Evolutionary conservation across 2,888 invertebrate genomes (phyloP).

Genomic region (Carcina quercana): DNA sequence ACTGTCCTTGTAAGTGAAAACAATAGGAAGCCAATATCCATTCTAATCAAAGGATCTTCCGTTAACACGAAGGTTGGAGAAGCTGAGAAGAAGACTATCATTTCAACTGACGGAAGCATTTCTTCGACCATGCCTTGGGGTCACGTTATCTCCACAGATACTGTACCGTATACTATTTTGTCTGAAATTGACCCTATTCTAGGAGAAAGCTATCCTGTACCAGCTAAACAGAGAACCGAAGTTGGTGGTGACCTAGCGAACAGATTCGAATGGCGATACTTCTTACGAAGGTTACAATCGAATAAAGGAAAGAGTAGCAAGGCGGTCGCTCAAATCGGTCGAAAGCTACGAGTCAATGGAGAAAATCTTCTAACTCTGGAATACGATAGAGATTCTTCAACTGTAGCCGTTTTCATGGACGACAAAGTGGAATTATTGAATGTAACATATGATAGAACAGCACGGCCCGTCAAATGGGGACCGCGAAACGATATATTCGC

Average conservation of each 20-base stretch:
- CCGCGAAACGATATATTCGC: constrained; percentile 90
- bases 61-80: constrained; percentile 89
- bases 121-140: constrained; percentile 88
- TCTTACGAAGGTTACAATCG: constrained; percentile 83
- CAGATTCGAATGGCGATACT: constrained; percentile 96
- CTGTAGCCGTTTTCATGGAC: constrained; percentile 90
- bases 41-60: constrained; percentile 90
- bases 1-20: constrained; percentile 90
- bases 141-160: constrained; percentile 91
- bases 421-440: constrained; percentile 89
- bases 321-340: constrained; percentile 87
- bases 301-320: constrained; percentile 77
- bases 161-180: constrained; percentile 91
- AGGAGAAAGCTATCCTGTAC: constrained; percentile 94
- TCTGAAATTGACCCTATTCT: constrained; percentile 91
- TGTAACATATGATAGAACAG: constrained; percentile 90
- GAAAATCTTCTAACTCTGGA: constrained; percentile 93
- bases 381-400: constrained; percentile 90
- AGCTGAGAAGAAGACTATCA: constrained; percentile 85
- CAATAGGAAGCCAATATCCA: constrained; percentile 86
- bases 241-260: constrained; percentile 93
- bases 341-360: constrained; percentile 91
- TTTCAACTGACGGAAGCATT: constrained; percentile 88
- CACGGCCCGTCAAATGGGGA: constrained; percentile 89
- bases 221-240: constrained; percentile 92